Base-by-base conservation (phyloP, 2,113 vertebrate genomes). In the Toxostoma redivivum region DNA sequence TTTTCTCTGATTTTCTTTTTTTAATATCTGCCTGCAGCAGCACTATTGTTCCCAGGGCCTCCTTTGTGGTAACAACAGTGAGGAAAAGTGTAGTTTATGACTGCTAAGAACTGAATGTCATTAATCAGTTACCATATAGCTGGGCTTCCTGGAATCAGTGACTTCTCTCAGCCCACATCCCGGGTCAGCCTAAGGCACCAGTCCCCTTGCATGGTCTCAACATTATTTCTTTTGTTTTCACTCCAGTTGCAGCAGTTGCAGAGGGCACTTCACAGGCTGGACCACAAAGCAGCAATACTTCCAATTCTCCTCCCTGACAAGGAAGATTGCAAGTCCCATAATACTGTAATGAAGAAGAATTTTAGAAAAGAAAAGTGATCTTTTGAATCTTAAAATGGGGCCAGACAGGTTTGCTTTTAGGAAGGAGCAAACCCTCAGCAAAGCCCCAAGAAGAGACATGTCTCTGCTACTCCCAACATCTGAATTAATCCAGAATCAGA, bases 1-100 rank as follows among this genome's bases (percentile, higher is more conserved):
- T n/a, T 71, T 94, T 86, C 45, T 86, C 56, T 78, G 80, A 33
- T n/a, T 88, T 92, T 79, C 13, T 47, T 89, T 92, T 91, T 81
- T 69, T n/a, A 58, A 76, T 27, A 60, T 38, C 57, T 84, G 56
- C 62, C 71, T 48, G 24, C 35, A 70, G 50, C 44, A 86, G 21
- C 67, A 71, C 15, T 54, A 47, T 58, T 73, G 22, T 60, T 82
- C 38, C 45, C 48, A 57, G 25, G 16, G 40, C 24, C 71, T 74
- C 45, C 27, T 76, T 88, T 54, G 69, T 38, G 66, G 62, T 12
- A 23, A 71, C 62, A 50, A 15, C 53, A 44, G 51, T 0, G 0
- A 77, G n/a, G 30, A 38, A 53, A 57, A 16, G 14, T 15, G 7
- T 48, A 12, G 31, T 53, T 51, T 33, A 1, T 61, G 83, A 47